Base-by-base conservation (phyloP, 2,888 invertebrate species). In the Tethea ocularis region DNA sequence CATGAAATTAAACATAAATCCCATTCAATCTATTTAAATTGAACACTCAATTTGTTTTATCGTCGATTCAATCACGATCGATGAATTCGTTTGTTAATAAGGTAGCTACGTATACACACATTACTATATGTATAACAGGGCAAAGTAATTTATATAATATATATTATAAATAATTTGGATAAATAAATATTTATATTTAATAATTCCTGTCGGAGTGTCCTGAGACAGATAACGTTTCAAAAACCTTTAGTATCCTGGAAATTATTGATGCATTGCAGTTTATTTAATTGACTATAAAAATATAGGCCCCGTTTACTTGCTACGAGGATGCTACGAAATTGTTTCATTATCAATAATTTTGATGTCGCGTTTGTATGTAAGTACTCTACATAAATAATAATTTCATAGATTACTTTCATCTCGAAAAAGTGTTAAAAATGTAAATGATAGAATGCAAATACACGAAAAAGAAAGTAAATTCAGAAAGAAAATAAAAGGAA, bases 21-120 rank as follows among this genome's bases (percentile, higher is more conserved):
- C 84, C 83, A 83, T 89, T 88, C 88, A 88, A 90, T 91, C 86
- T 89, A 87, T 89, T 90, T 88, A 89, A 91, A 91, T 88, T 88
- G 89, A 87, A 79, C 83, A 84, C 84, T 86, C 87, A 84, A 88
- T 91, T 90, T 89, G 89, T 90, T 91, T 89, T 88, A 89, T 89
- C 86, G 87, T 75, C 79, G 77, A 84, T 17, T 84, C 86, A 83
- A 84, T 38, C 38, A 38, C 1, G 38, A 38, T 82, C 83, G 78
- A 84, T 82, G 79, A 83, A 86, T 89, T 83, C 83, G 80, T 82
- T 85, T 72, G 71, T 74, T 72, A 74, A 80, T 77, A 77, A 81
- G 23, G 51, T 23, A 29, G 23, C 51, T 22, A 51, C 7, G 13
- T 23, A 1, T 11, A 23, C 51, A 24, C 52, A 52, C 23, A n/a